phyloP scores from a whole-genome alignment of 2,113 vertebrate species.

The Falcunculus frontatus region DNA sequence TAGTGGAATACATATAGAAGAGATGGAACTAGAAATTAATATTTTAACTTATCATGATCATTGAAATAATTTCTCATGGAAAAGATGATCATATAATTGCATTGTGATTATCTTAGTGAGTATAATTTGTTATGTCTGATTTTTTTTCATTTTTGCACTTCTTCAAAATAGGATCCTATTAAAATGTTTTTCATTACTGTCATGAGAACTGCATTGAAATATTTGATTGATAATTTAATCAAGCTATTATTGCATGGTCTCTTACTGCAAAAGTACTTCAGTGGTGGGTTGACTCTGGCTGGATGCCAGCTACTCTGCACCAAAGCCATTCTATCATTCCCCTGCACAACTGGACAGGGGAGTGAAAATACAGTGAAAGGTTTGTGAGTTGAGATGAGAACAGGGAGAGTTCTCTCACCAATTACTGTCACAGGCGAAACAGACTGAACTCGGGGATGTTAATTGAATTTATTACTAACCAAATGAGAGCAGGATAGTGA shows the following conservation, averaged over 20 bases:
- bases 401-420: neutral
- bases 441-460: neutral
- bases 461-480: neutral
- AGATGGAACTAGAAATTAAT: neutral
- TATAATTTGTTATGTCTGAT: neutral
- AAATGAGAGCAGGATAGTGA: neutral
- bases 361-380: neutral
- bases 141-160: conserved; percentile 5
- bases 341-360: neutral
- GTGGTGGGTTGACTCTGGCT: neutral
- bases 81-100: neutral
- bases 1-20: neutral
- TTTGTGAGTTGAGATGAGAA: neutral
- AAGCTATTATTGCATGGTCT: neutral
- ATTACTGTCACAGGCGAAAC: rapidly evolving
- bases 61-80: neutral
- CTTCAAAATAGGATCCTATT: neutral
- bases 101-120: neutral
- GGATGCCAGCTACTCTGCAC: neutral
- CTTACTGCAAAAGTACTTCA: neutral
- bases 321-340: neutral
- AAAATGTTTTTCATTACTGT: neutral
- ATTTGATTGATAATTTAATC: neutral
- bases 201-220: neutral
- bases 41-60: neutral